Base-by-base conservation (phyloP, 1,140 invertebrate species). In the Pseudomyrmex concolor region DNA sequence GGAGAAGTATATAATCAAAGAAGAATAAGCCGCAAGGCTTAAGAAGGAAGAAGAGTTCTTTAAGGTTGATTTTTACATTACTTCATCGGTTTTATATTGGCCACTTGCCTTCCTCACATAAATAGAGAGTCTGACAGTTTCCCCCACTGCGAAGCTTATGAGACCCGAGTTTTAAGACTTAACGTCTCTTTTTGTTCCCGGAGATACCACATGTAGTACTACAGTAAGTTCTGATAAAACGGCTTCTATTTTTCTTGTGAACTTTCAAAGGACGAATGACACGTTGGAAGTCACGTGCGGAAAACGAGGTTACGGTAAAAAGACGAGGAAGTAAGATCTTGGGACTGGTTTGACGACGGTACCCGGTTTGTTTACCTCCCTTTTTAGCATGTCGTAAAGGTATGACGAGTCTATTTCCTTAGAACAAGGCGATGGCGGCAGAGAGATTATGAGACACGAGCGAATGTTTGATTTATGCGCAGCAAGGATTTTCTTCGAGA, bases 371-470 rank as follows among this genome's bases (percentile, higher is more conserved):
- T 90, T 90, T 90, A 84, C 89, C 63, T 85, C 77, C 62, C 71
- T 71, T 85, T 83, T 90, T 90, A 89, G 74, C 84, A 67, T 71
- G 63, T 90, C 84, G 80, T 90, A 89, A 90, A 89, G 60, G 84
- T 74, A 86, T 88, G 86, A 89, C 87, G 80, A 88, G 87, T 89
- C 84, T 84, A 86, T 89, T 88, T 88, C 87, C 86, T 84, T 68
- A 77, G 81, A 89, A 86, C 70, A 83, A 84, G 34, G 62, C 43
- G 22, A 60, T 25, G 60, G 25, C 74, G 85, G 50, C 50, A 60
- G 76, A 82, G 55, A 74, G 60, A n/a, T 63, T 64, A 34, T 4
- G 10, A 57, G 63, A 22, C 60, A 78, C 72, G 51, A 15, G 50
- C 48, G 62, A 55, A 55, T 78, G 62, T 17, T 71, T 64, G 85